A percentile compares a stretch with the other conserved stretches of the same genome.
Evolutionary conservation across 2,113 vertebrate genomes (phyloP).

Genomic region (Pipra filicauda): DNA sequence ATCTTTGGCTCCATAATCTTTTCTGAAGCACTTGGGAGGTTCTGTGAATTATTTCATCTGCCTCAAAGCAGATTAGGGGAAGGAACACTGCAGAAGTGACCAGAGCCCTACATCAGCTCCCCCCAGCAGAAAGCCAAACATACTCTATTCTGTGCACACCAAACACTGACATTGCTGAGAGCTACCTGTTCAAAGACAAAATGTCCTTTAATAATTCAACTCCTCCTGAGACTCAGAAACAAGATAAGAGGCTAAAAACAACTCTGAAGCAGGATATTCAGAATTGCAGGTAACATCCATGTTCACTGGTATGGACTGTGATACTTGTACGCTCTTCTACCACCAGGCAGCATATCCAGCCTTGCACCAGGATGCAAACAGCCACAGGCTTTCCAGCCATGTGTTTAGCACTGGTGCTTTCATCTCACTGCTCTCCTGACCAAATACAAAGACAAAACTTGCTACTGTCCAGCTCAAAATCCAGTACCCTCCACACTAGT

Average conservation of each 20-base stretch:
- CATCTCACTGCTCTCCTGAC: not conserved
- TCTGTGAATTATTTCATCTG: not conserved
- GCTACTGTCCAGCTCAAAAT: not conserved
- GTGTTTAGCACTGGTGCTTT: fast-evolving
- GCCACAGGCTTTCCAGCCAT: not conserved
- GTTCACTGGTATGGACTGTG: fast-evolving
- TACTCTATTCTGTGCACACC: not conserved
- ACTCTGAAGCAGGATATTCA: not conserved
- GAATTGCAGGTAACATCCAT: not conserved
- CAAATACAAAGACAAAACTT: not conserved
- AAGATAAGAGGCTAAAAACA: not conserved
- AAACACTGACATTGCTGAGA: not conserved
- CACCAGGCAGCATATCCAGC: not conserved
- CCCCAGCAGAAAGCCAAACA: not conserved
- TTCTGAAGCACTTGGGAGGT: not conserved
- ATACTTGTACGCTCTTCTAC: not conserved
- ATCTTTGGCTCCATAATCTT: not conserved
- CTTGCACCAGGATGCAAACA: fast-evolving
- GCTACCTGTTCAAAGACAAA: not conserved
- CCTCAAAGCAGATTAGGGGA: not conserved
- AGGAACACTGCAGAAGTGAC: not conserved
- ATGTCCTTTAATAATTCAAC: not conserved
- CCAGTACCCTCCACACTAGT: not conserved
- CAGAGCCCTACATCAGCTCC: not conserved
- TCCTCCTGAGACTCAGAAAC: not conserved